Percentiles rank a stretch among this genome's conserved stretches.
These are phyloP conservation scores for Spea hammondii DNA, from an alignment of 2,797 vertebrate genomes.

Conservation along the genomic window DNA sequence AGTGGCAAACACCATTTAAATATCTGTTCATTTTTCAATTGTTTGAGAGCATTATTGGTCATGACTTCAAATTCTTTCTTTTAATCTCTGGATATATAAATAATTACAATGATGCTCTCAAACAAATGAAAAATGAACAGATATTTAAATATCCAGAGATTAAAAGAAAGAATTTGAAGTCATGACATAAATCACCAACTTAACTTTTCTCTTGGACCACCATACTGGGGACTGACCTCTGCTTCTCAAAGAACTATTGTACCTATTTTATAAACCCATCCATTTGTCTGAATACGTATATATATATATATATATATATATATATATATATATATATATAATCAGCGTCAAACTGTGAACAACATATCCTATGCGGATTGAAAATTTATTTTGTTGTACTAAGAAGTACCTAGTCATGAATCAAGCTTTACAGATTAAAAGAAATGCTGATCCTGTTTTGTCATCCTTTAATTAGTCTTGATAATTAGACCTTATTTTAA, in stretches of 20 bases:
- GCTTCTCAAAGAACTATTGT: background rate
- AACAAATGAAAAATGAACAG: too few relatives aligned
- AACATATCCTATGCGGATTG: conserved; percentile 55
- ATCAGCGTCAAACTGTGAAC: conserved; percentile 43
- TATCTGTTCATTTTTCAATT: too few relatives aligned
- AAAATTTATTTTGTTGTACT: conserved; percentile 53
- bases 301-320: background rate
- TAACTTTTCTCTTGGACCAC: too few relatives aligned
- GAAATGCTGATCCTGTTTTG: conserved; percentile 55
- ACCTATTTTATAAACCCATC: background rate
- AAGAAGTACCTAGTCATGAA: conserved; percentile 50
- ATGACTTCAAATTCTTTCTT: too few relatives aligned
- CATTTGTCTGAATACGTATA: background rate
- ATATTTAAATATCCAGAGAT: too few relatives aligned
- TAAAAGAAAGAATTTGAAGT: too few relatives aligned
- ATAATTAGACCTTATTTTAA: conserved; percentile 64
- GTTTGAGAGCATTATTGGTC: too few relatives aligned
- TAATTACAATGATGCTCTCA: too few relatives aligned
- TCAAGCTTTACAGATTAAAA: conserved; percentile 53
- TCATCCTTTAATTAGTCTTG: conserved; percentile 65
- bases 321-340: background rate
- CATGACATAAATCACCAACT: too few relatives aligned
- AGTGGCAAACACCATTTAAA: too few relatives aligned
- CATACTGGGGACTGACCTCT: background rate
- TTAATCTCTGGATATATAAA: too few relatives aligned